A percentile compares a stretch with the other conserved stretches of the same genome.
These are phyloP conservation scores for Temnothorax curvispinosus DNA, from an alignment of 1,140 invertebrate species.

Conservation along the genomic window DNA sequence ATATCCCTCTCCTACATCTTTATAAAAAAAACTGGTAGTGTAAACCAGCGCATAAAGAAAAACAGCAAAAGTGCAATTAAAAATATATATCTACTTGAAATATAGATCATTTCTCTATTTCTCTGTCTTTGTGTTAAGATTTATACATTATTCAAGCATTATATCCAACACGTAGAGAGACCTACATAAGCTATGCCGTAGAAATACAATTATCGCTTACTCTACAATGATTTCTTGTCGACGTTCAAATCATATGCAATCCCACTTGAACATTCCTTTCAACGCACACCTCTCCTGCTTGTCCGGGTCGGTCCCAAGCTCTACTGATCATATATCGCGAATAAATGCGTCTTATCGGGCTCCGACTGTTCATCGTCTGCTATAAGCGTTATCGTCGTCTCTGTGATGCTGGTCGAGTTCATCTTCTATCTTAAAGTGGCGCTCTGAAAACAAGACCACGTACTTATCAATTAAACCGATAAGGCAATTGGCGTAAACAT, in stretches of 20 bases:
- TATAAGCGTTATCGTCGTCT: not conserved
- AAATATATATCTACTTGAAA: not conserved
- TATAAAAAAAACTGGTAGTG: not conserved
- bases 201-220: not conserved
- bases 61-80: not conserved
- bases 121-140: not conserved
- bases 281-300: not conserved
- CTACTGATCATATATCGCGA: not conserved
- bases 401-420: not conserved
- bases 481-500: not conserved
- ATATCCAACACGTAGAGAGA: not conserved
- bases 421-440: not conserved
- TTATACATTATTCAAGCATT: not conserved
- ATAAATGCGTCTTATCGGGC: conserved; percentile 25
- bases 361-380: conserved; percentile 19
- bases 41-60: not conserved
- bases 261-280: not conserved
- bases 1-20: not conserved
- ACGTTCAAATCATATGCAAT: not conserved
- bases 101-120: not conserved
- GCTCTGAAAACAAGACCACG: not conserved
- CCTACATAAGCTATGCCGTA: not conserved
- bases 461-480: not conserved
- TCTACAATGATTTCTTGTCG: not conserved
- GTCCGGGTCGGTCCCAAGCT: not conserved